phyloP scores from a whole-genome alignment of 2,888 invertebrate species.

The Dolichomitus sp. region DNA sequence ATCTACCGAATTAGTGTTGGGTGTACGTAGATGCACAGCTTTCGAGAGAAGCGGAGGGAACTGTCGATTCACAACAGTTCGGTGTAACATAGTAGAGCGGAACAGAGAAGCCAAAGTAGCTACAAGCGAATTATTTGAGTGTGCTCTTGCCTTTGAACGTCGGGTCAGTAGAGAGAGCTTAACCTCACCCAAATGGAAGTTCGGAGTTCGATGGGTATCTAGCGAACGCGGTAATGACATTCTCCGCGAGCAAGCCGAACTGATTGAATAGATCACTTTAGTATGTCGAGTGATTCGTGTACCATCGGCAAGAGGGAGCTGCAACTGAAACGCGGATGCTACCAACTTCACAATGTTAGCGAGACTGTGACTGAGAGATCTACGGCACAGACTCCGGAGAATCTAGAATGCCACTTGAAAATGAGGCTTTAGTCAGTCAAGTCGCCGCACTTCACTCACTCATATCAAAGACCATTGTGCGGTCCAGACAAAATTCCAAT shows the following conservation, averaged over 20 bases:
- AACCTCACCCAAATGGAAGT: slow-evolving; percentile 71
- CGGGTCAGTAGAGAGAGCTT: slow-evolving; percentile 28
- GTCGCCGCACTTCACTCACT: slow-evolving; percentile 19
- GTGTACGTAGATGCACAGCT: slow-evolving; percentile 6
- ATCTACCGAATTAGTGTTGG: background rate
- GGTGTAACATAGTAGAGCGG: slow-evolving; percentile 31
- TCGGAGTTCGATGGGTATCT: slow-evolving; percentile 71
- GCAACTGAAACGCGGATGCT: slow-evolving; percentile 31
- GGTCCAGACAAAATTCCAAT: slow-evolving; percentile 31
- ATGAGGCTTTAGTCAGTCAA: slow-evolving; percentile 35
- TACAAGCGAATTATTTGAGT: slow-evolving; percentile 11
- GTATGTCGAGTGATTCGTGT: slow-evolving; percentile 61
- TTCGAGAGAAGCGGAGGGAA: slow-evolving; percentile 14
- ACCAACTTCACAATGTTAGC: slow-evolving; percentile 26
- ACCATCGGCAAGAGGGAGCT: slow-evolving; percentile 11
- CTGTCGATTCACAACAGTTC: slow-evolving; percentile 37
- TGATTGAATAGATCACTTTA: slow-evolving; percentile 76
- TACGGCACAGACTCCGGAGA: background rate
- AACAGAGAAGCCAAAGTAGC: slow-evolving; percentile 34
- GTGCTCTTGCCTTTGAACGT: slow-evolving; percentile 48
- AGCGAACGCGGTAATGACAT: slow-evolving; percentile 64
- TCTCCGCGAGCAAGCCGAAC: slow-evolving; percentile 69
- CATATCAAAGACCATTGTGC: slow-evolving; percentile 47
- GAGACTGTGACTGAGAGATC: slow-evolving; percentile 22
- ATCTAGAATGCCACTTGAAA: slow-evolving; percentile 40